Evolutionary conservation across 2,797 vertebrate genomes (phyloP).

Genomic region (Astyanax mexicanus): DNA sequence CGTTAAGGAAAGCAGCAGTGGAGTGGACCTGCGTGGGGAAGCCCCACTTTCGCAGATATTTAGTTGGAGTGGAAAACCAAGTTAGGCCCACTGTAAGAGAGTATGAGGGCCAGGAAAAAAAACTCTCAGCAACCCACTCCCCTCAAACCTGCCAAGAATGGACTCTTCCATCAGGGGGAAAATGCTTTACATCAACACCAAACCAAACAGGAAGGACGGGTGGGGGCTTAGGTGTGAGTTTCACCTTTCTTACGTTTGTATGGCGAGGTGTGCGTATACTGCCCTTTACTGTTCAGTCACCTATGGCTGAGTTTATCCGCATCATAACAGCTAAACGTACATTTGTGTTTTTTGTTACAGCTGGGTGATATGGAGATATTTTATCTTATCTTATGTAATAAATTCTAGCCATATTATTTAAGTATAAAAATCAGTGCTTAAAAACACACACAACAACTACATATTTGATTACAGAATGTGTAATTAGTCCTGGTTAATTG

Average conservation of each 20-base stretch:
- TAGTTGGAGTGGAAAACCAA: constrained; percentile 34
- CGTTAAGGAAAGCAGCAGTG: constrained; percentile 37
- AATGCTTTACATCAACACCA: constrained; percentile 23
- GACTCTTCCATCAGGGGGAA: constrained; percentile 46
- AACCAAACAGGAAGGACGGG: constrained; percentile 39
- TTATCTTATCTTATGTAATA: too few species aligned
- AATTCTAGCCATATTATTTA: too few species aligned
- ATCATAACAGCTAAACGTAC: too few species aligned
- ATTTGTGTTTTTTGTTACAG: too few species aligned
- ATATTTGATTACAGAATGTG: too few species aligned
- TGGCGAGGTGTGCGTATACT: constrained; percentile 8
- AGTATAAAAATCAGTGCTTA: too few species aligned
- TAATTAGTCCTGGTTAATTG: too few species aligned
- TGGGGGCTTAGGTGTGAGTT: constrained; percentile 15
- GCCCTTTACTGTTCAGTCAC: too few species aligned
- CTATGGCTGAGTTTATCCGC: too few species aligned
- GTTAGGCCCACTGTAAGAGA: constrained; percentile 31
- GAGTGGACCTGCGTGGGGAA: constrained; percentile 33
- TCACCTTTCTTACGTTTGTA: constrained; percentile 16
- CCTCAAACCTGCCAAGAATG: constrained; percentile 2
- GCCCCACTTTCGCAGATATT: constrained; percentile 16
- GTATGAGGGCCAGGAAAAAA: constrained; percentile 38
- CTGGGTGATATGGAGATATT: too few species aligned
- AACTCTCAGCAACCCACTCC: constrained; percentile 4
- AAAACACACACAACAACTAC: too few species aligned